Base-by-base conservation (phyloP, 2,888 invertebrate genomes). In the Alcis repandata region DNA sequence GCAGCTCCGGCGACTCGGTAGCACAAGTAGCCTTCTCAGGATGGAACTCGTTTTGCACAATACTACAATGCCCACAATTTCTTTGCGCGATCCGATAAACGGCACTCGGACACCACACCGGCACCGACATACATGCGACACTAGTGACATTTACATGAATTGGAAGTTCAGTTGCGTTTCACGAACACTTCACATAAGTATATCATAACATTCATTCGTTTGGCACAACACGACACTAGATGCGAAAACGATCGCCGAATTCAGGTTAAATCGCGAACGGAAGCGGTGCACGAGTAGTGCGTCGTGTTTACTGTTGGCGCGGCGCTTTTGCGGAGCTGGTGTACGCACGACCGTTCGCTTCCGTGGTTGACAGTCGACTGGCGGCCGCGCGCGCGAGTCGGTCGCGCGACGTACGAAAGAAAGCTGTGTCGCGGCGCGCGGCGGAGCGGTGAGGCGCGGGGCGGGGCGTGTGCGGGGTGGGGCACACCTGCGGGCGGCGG, bases 271-370 rank as follows among this genome's bases (percentile, higher is more conserved):
- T 86, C 84, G 86, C 86, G 85, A 89, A 87, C 87, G 89, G 89
- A 90, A 89, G 87, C 90, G 83, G 81, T 79, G 80, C 82, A 83
- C 84, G 84, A 87, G 85, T 87, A 86, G 80, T 89, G 87, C 90
- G 90, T 90, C 90, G 91, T 93, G 92, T 92, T 92, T 92, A 91
- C 89, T 87, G 88, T 92, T 91, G 87, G 85, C 89, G 91, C 90
- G 90, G 84, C 84, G 86, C 82, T 85, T 86, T 84, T 77, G 71
- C 67, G 68, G 65, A 61, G 70, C 70, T 53, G 57, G 74, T 76
- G 75, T 70, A 73, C 78, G 69, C 71, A 68, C 86, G 71, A 76
- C 83, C 85, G 77, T 77, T 77, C 86, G 77, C 85, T 83, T 82
- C 83, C 82, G 85, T 81, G 81, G 89, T 89, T 91, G 89, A 88